Base-by-base conservation (phyloP, 2,888 invertebrate genomes). In the Muschampia plurimacula region DNA sequence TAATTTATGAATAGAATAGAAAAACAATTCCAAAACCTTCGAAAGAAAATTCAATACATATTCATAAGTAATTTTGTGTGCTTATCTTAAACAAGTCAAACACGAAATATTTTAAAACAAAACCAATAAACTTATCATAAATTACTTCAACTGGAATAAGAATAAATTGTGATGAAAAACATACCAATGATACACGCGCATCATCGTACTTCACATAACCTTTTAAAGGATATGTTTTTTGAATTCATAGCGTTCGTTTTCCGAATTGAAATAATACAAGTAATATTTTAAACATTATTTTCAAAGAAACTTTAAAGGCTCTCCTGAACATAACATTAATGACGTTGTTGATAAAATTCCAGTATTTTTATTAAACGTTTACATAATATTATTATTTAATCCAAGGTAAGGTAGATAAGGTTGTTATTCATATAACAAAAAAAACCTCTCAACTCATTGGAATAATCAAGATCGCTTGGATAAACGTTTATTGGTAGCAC, bases 401-500 rank as follows among this genome's bases (percentile, higher is more conserved):
- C 32, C 2, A 32, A 32, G 32, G 32, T 32, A 32, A 32, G 32
- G 32, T 32, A 32, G 32, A 3, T 32, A 80, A 81, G 79, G 76
- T n/a, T n/a, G n/a, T n/a, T n/a, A n/a, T n/a, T n/a, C n/a, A n/a
- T n/a, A 79, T 78, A 79, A 78, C 76, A 74, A 79, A 82, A 80
- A 83, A 79, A 79, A 78, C 75, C 75, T 78, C 76, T 78, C 71
- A 77, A 76, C 79, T 57, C 76, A 74, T 77, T 49, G 74, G 75
- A 77, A 80, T 77, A 74, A 68, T 77, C 76, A 78, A 78, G 75
- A 75, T 81, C 78, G 76, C 69, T 76, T 65, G 77, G 75, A 79
- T 80, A 81, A 82, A 82, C 67, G 76, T 74, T 69, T 69, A 75
- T 71, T 70, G 66, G 55, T 69, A 77, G 63, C 73, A 80, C 77